Evolutionary conservation across 2,113 vertebrate genomes (phyloP), one percentile per base, ranked within the genome.

Genomic region (Triplophysa siluroides): DNA sequence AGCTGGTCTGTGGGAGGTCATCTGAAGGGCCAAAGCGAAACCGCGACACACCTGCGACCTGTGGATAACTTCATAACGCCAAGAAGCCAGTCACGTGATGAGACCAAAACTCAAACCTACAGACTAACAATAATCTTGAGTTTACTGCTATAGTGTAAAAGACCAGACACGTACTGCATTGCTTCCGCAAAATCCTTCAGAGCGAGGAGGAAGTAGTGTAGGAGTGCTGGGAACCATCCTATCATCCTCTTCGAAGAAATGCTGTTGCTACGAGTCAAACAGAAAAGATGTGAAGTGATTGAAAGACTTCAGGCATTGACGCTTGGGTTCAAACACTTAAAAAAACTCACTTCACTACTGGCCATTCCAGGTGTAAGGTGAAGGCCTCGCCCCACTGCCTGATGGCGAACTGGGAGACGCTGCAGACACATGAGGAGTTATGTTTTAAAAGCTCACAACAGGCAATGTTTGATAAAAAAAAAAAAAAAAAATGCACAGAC

Each of bases 181-280:
- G 95, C 94, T 91, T 99, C 96, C 88, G 95, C 95, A 89, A 96
- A n/a, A 97, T 9, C 94, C 94, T 81, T 99, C 98, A 1, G 96
- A 94, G 45, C 95, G 96, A 87, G 95, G 96, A 10, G 95, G 96
- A 6, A 95, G 93, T 76, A 99, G 93, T 23, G 95, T 98, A 45
- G 97, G 97, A 8, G 95, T 94, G 90, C 94, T 98, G 70, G 98
- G 98, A 82, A 99, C 98, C 87, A 96, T 98, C 83, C 98, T 92
- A 87, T 99, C 98, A 72, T 98, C 96, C 21, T 99, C 97, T 67
- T 99, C 96, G 77, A 94, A 97, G 86, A 95, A 95, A 81, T 96
- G 95, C 60, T 98, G 97, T 92, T 95, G 76, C 19, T 70, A 58
- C 26, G 26, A 23, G 52, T 18, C 38, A 38, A 67, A 33, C 77